Evolutionary conservation across 2,113 vertebrate species (phyloP).

Genomic region (Ivindomyrus marchei): DNA sequence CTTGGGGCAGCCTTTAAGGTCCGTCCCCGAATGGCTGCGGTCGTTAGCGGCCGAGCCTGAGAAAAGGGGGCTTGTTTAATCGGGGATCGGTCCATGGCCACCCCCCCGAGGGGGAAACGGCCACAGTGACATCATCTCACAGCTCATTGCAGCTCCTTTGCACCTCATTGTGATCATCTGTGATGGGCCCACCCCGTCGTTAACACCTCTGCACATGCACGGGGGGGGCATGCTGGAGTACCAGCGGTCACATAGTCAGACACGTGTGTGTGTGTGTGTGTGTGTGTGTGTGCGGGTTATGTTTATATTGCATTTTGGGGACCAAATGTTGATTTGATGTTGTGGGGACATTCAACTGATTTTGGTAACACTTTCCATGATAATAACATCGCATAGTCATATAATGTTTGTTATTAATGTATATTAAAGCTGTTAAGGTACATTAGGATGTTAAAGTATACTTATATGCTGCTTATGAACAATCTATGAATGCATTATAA

Average conservation of each 20-base stretch:
- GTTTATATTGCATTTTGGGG: too few species aligned
- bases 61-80: background rate
- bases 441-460: too few species aligned
- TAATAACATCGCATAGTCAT: background rate
- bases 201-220: conserved; percentile 20
- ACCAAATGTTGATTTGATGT: background rate
- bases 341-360: background rate
- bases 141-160: conserved; percentile 36
- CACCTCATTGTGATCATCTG: conserved; percentile 31
- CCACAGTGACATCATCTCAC: conserved; percentile 25
- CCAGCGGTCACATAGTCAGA: background rate
- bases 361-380: background rate
- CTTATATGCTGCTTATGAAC: background rate
- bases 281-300: background rate
- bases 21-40: background rate
- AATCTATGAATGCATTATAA: background rate
- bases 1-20: background rate
- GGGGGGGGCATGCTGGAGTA: background rate
- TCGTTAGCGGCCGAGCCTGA: background rate
- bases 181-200: conserved; percentile 16
- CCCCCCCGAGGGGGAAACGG: background rate
- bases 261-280: background rate
- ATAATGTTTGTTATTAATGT: too few species aligned
- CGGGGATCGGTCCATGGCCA: background rate
- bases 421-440: background rate